A percentile compares a stretch with the other conserved stretches of the same genome.
Evolutionary conservation across 2,113 vertebrate species (phyloP).

Genomic region (Platysternon megacephalum): DNA sequence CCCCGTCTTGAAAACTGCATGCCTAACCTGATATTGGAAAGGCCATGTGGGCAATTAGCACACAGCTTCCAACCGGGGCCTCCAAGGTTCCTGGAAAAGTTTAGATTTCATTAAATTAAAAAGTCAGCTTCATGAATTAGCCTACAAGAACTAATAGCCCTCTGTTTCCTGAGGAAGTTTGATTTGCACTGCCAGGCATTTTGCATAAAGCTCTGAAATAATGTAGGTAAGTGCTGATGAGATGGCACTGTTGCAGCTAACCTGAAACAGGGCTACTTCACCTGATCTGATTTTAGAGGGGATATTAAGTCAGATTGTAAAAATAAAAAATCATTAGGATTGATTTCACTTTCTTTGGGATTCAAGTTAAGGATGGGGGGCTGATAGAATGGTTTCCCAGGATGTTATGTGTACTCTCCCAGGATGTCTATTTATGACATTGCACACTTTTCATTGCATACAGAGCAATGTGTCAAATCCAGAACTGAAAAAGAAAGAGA

Average conservation of each 20-base stretch:
- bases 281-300: not conserved
- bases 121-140: not conserved
- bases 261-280: not conserved
- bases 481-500: constrained; percentile 16
- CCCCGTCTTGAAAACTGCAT: not conserved
- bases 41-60: not conserved
- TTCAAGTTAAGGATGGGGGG: not conserved
- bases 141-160: not conserved
- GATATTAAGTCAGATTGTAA: not conserved
- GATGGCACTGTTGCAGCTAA: not conserved
- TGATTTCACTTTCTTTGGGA: not conserved
- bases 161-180: not conserved
- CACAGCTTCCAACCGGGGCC: not conserved
- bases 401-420: not conserved
- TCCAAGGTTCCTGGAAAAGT: not conserved
- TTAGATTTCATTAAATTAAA: not conserved
- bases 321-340: not conserved
- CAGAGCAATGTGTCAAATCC: not conserved
- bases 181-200: not conserved
- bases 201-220: not conserved
- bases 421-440: constrained; percentile 29
- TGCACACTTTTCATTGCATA: not conserved
- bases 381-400: not conserved
- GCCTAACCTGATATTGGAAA: not conserved
- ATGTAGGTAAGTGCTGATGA: not conserved